Evolutionary conservation across 2,888 invertebrate species (phyloP).

Genomic region (Conomelus anceps): DNA sequence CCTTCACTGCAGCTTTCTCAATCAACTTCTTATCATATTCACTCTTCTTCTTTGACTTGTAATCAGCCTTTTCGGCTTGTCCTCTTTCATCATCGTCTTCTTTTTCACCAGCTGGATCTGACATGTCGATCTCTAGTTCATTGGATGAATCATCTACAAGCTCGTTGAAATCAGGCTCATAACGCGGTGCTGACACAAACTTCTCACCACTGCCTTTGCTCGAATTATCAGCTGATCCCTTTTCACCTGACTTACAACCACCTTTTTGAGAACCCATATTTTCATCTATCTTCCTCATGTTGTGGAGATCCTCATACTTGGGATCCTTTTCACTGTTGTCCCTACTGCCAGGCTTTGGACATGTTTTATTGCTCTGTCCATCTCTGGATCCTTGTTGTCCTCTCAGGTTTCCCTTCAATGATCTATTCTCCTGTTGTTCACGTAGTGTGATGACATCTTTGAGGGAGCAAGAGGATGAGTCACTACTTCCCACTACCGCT

Average conservation of each 20-base stretch:
- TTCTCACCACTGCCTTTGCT: conserved; percentile 11
- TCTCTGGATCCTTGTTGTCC: conserved; percentile 1
- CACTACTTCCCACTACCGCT: neutral
- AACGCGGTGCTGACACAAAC: conserved; percentile 43
- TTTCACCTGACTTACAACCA: conserved; percentile 25
- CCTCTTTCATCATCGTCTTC: conserved; percentile 49
- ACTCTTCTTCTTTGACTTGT: conserved; percentile 42
- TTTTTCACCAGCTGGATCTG: conserved; percentile 59
- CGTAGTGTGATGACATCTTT: conserved; percentile 57
- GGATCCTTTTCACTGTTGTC: conserved; percentile 35
- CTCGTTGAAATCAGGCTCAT: conserved; percentile 70
- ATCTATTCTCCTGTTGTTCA: conserved; percentile 39
- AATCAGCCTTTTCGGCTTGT: conserved; percentile 40
- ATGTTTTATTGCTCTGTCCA: neutral
- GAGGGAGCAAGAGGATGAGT: conserved; percentile 47
- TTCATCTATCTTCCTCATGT: conserved; percentile 46
- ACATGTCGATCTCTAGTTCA: conserved; percentile 72
- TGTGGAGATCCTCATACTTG: conserved; percentile 39
- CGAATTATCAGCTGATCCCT: neutral
- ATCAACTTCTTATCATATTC: conserved; percentile 34
- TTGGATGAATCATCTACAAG: conserved; percentile 65
- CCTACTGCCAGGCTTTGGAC: conserved; percentile 15
- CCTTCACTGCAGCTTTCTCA: conserved; percentile 25
- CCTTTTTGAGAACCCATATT: conserved; percentile 44
- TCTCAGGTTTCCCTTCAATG: neutral